phyloP scores from a whole-genome alignment of 2,797 vertebrate species.

The Trematomus bernacchii region DNA sequence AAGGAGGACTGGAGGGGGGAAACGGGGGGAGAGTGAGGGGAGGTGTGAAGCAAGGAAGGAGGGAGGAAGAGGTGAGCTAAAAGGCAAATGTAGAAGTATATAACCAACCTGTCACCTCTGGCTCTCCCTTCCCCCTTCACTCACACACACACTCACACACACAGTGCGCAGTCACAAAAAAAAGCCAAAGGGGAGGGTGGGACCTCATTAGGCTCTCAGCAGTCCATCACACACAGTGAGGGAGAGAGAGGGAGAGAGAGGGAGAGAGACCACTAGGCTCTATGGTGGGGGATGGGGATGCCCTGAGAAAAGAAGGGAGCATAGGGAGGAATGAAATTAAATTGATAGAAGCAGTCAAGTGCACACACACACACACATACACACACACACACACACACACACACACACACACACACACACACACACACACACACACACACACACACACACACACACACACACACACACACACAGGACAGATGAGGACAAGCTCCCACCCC shows the following conservation, averaged over 20 bases:
- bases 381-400: conserved; percentile 36
- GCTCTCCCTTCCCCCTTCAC: conserved; percentile 52
- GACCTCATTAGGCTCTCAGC: conserved; percentile 85
- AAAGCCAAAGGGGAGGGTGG: conserved; percentile 77
- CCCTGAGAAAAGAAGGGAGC: conserved; percentile 61
- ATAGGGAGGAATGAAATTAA: conserved; percentile 74
- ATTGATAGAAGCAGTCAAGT: conserved; percentile 83
- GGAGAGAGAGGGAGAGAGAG: conserved; percentile 42
- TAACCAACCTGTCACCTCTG: conserved; percentile 83
- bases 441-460: conserved; percentile 55
- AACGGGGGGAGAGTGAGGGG: conserved; percentile 22
- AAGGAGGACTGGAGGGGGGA: conserved; percentile 35
- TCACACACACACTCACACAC: conserved; percentile 28
- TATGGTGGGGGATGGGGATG: conserved; percentile 58
- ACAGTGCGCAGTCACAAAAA: conserved; percentile 61
- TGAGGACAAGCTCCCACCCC: conserved; percentile 46
- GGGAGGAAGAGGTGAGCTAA: conserved; percentile 61
- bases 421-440: conserved; percentile 50
- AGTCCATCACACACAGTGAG: conserved; percentile 80
- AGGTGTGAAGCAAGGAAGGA: conserved; percentile 44
- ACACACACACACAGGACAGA: conserved; percentile 27
- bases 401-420: conserved; percentile 32
- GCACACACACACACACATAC: conserved; percentile 60
- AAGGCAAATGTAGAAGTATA: conserved; percentile 83
- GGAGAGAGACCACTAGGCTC: conserved; percentile 44